phyloP scores from a whole-genome alignment of 2,797 vertebrate genomes.

The Pterois miles region DNA sequence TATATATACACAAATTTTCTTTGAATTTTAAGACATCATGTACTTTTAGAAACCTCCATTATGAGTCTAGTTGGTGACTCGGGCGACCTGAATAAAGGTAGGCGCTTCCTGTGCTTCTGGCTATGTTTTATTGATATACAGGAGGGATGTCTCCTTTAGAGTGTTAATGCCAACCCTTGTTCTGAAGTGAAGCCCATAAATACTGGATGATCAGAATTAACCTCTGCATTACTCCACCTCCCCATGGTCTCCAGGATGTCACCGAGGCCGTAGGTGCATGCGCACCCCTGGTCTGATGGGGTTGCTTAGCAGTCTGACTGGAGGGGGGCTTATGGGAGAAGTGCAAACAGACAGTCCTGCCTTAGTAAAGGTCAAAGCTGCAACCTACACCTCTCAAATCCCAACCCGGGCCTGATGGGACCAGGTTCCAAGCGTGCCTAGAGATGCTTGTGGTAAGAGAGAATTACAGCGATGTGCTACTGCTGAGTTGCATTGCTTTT shows the following conservation, averaged over 20 bases:
- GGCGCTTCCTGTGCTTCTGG: constrained; percentile 62
- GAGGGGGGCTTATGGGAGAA: constrained; percentile 75
- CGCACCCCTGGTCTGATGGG: constrained; percentile 74
- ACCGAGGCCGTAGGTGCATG: constrained; percentile 74
- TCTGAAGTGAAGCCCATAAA: constrained; percentile 83
- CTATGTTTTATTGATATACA: constrained; percentile 86
- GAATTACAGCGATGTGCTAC: constrained; percentile 45
- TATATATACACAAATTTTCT: neutral
- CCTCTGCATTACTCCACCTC: constrained; percentile 75
- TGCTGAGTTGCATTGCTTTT: constrained; percentile 58
- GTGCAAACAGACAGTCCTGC: constrained; percentile 84
- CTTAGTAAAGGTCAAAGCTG: constrained; percentile 82
- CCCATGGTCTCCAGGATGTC: constrained; percentile 75
- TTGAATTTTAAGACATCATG: constrained; percentile 1
- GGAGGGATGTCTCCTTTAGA: constrained; percentile 81
- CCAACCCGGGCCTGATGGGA: constrained; percentile 71
- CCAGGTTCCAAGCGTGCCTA: constrained; percentile 69
- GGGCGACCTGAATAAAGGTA: constrained; percentile 64
- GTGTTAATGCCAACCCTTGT: constrained; percentile 85
- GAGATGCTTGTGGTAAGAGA: constrained; percentile 72
- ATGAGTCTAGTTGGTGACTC: constrained; percentile 19
- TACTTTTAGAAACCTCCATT: constrained; percentile 21
- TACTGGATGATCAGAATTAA: constrained; percentile 85
- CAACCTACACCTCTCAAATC: constrained; percentile 81
- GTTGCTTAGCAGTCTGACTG: constrained; percentile 81